These are phyloP conservation scores for Teinopalpus imperialis DNA, from an alignment of 2,888 invertebrate genomes.

Conservation along the genomic window DNA sequence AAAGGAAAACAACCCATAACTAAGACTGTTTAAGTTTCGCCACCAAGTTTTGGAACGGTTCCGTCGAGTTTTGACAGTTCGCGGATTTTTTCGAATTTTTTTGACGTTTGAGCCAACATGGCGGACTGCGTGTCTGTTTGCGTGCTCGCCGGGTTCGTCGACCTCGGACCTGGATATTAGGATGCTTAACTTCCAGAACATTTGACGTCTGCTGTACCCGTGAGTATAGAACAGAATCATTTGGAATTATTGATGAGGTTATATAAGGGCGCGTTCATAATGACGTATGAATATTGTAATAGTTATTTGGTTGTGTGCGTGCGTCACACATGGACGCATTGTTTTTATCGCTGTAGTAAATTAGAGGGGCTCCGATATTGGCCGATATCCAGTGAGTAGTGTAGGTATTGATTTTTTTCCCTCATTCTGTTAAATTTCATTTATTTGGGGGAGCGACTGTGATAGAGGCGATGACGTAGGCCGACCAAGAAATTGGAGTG, in stretches of 20 bases:
- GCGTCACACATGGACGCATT: conserved; percentile 51
- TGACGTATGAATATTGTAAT: conserved; percentile 65
- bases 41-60: conserved; percentile 45
- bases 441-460: conserved; percentile 76
- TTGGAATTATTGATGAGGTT: conserved; percentile 59
- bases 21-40: conserved; percentile 39
- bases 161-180: conserved; percentile 55
- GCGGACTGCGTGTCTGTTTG: conserved; percentile 70
- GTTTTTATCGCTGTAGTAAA: conserved; percentile 78
- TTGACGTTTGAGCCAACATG: conserved; percentile 70
- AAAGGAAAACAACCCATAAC: neutral
- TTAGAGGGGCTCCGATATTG: conserved; percentile 74
- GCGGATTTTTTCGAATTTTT: conserved; percentile 48
- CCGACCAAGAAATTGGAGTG: conserved; percentile 10
- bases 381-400: conserved; percentile 56
- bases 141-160: conserved; percentile 62
- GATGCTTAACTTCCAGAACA: conserved; percentile 75
- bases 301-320: conserved; percentile 42
- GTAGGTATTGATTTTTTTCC: conserved; percentile 78
- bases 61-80: conserved; percentile 54
- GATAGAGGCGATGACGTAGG: conserved; percentile 42
- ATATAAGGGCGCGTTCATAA: conserved; percentile 59
- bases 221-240: conserved; percentile 47
- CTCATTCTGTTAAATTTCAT: conserved; percentile 82
- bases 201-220: conserved; percentile 76